A percentile compares a stretch with the other conserved stretches of the same genome.
These are phyloP conservation scores for Elaphurus davidianus DNA, from an alignment of 2,113 vertebrate species.

Conservation along the genomic window DNA sequence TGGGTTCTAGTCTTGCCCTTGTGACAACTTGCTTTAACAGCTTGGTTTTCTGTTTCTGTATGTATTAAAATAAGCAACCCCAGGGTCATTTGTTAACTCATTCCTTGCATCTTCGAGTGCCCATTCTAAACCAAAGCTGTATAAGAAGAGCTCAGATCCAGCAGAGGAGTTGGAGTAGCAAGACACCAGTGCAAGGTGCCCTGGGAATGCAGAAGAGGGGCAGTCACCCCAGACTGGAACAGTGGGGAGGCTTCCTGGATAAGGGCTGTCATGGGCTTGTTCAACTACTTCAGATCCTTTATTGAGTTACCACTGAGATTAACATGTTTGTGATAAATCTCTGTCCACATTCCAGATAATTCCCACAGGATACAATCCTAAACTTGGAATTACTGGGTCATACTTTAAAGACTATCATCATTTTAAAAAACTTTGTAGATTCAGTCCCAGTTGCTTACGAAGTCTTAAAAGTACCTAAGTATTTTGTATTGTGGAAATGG, in stretches of 20 bases:
- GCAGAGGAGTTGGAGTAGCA: background rate
- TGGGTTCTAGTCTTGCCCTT: background rate
- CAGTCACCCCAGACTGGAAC: background rate
- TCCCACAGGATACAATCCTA: background rate
- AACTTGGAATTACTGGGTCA: background rate
- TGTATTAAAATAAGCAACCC: background rate
- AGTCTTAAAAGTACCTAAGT: background rate
- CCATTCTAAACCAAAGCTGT: background rate
- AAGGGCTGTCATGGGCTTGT: background rate
- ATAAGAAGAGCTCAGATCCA: background rate
- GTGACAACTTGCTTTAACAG: background rate
- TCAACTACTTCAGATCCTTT: background rate
- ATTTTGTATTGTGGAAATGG: background rate
- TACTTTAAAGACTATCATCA: background rate
- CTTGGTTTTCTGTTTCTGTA: background rate
- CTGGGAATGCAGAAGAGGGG: background rate
- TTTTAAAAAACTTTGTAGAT: background rate
- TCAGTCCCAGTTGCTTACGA: background rate
- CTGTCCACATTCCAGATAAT: background rate
- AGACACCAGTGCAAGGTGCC: background rate
- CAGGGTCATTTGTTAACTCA: background rate
- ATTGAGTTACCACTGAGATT: background rate
- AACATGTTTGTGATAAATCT: background rate
- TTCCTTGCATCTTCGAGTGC: background rate
- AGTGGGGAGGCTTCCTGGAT: background rate